Evolutionary conservation across 2,888 invertebrate species (phyloP).

Genomic region (Spodoptera littoralis): DNA sequence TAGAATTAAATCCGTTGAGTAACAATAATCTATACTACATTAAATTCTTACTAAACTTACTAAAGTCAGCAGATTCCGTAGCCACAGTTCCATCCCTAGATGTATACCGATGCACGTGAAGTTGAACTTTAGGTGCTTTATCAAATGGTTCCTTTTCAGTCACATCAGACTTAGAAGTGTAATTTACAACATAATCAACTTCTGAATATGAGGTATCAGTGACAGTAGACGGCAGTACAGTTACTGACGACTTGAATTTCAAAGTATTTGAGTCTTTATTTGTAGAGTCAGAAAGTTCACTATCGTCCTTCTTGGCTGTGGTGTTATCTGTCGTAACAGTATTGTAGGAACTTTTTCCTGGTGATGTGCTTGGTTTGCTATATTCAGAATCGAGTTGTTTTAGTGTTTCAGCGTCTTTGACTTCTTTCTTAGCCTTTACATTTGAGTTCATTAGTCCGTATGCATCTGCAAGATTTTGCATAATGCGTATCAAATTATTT

Average conservation of each 20-base stretch:
- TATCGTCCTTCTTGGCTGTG: background rate
- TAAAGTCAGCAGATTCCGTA: slow-evolving; percentile 8
- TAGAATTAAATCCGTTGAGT: too few species aligned
- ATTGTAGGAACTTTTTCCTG: background rate
- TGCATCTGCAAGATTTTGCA: slow-evolving; percentile 33
- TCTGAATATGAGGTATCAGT: slow-evolving; percentile 36
- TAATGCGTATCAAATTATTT: too few species aligned
- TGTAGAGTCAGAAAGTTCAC: too few species aligned
- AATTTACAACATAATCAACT: slow-evolving; percentile 17
- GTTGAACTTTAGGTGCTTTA: background rate
- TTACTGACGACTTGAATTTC: slow-evolving; percentile 47
- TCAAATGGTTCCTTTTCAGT: slow-evolving; percentile 4
- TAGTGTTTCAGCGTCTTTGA: too few species aligned
- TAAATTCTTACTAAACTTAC: background rate
- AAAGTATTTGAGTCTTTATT: slow-evolving; percentile 1
- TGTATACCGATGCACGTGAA: slow-evolving; percentile 6
- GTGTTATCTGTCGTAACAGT: background rate
- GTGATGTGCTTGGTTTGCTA: background rate
- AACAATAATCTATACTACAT: too few species aligned
- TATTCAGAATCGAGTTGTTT: slow-evolving; percentile 1
- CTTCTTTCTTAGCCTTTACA: background rate
- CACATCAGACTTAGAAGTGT: slow-evolving; percentile 22
- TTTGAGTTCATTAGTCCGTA: slow-evolving; percentile 25
- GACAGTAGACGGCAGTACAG: slow-evolving; percentile 34
- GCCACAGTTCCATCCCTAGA: background rate